Evolutionary conservation across 2,888 invertebrate genomes (phyloP).

Genomic region (Apomyelois bistriatella): DNA sequence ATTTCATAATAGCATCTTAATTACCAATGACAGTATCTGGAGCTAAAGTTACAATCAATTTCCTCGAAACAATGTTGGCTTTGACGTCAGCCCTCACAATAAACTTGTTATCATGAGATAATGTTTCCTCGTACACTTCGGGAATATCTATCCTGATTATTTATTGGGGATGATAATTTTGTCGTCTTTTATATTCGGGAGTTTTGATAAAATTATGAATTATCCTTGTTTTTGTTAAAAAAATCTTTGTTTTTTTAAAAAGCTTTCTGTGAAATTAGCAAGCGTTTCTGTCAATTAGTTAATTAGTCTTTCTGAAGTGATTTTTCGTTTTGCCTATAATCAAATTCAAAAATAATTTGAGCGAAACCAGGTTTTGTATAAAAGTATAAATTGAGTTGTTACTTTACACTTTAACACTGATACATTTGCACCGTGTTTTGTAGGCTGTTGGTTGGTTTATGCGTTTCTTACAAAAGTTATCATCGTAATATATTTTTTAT

Average conservation of each 20-base stretch:
- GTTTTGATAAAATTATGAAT: background rate
- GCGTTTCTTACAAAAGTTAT: background rate
- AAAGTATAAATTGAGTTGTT: background rate
- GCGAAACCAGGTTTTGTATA: background rate
- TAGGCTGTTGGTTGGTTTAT: slow-evolving; percentile 1
- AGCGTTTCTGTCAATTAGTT: no score
- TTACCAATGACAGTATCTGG: background rate
- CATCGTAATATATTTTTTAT: slow-evolving; percentile 1
- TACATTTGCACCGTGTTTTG: background rate
- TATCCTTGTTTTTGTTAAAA: background rate
- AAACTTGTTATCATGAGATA: background rate
- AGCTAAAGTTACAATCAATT: slow-evolving; percentile 1
- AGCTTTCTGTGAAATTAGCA: background rate
- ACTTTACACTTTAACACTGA: background rate
- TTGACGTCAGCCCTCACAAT: slow-evolving; percentile 5
- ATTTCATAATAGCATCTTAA: background rate
- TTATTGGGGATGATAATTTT: background rate
- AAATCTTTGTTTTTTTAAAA: background rate
- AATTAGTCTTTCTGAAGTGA: no score
- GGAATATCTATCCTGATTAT: slow-evolving; percentile 6
- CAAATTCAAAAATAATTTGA: background rate
- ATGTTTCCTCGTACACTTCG: slow-evolving; percentile 4
- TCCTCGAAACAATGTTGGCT: background rate
- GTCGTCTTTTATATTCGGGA: background rate
- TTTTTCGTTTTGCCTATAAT: no score